Conservation (phyloP, 2,113 vertebrate genomes). For the Python bivittatus region DNA sequence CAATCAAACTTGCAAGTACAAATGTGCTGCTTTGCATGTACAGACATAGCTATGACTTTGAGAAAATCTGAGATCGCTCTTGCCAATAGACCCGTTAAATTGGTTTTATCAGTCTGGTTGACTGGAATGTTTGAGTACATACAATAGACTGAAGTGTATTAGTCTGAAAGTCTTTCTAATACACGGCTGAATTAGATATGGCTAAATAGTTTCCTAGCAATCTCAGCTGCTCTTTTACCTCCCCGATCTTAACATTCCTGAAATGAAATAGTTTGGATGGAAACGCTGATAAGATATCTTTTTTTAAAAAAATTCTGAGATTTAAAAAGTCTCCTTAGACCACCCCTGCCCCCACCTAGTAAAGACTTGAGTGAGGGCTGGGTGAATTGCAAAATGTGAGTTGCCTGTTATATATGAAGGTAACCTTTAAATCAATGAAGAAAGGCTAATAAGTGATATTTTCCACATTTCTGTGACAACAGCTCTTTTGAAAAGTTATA, state of each 20-base stretch:
- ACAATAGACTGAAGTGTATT: constrained; percentile 67
- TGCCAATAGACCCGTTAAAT: constrained; percentile 74
- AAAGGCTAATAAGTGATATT: not conserved
- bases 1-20: constrained; percentile 58
- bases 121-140: constrained; percentile 75
- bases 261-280: not conserved
- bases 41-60: constrained; percentile 63
- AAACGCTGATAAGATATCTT: constrained; percentile 21
- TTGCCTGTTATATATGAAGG: not conserved
- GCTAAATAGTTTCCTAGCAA: constrained; percentile 63
- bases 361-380: not conserved
- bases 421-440: not conserved
- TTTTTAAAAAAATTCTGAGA: constrained; percentile 19
- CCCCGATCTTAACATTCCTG: not conserved
- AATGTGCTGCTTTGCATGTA: constrained; percentile 54
- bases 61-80: constrained; percentile 72
- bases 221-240: constrained; percentile 46
- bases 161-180: constrained; percentile 67
- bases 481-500: not conserved
- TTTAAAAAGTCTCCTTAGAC: not conserved
- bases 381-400: not conserved
- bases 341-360: not conserved
- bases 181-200: constrained; percentile 69
- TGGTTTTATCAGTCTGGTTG: constrained; percentile 78
- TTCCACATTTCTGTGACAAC: not conserved